These are phyloP conservation scores for Beris chalybata DNA, from an alignment of 2,888 invertebrate species.

Conservation along the genomic window DNA sequence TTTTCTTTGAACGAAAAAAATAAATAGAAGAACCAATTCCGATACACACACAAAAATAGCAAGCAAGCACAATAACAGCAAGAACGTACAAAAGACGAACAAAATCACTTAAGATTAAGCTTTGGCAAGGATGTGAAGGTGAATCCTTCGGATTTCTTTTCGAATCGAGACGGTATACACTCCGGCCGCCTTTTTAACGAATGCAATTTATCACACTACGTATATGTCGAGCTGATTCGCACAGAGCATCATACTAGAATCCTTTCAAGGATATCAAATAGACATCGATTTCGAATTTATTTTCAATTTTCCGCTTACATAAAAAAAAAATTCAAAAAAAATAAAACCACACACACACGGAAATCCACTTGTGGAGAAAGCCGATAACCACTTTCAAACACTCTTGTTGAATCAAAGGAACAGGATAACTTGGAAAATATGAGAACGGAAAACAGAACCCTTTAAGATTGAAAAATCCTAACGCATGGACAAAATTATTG, in stretches of 20 bases:
- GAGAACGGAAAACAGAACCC: no score
- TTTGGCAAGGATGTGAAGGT: constrained; percentile 17
- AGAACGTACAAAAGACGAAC: constrained; percentile 13
- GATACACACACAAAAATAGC: neutral
- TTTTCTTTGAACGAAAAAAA: neutral
- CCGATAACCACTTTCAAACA: no score
- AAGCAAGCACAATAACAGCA: constrained; percentile 4
- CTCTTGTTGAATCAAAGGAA: no score
- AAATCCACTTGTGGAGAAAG: no score
- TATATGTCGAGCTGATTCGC: constrained; percentile 14
- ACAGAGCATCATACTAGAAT: constrained; percentile 3
- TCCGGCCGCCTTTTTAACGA: constrained; percentile 10
- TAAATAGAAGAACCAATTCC: neutral
- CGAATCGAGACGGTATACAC: constrained; percentile 1
- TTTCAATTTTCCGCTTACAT: constrained; percentile 16
- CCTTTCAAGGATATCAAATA: constrained; percentile 9
- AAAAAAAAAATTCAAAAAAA: no score
- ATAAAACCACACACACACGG: no score
- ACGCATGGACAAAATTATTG: no score
- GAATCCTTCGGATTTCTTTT: constrained; percentile 2
- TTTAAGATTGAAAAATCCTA: no score
- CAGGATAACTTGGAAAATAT: no score
- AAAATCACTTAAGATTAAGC: constrained; percentile 24
- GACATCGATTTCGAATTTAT: constrained; percentile 29
- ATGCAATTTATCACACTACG: constrained; percentile 27